Evolutionary conservation across 1,140 invertebrate species (phyloP).

Genomic region (Drosophila pectinifera): DNA sequence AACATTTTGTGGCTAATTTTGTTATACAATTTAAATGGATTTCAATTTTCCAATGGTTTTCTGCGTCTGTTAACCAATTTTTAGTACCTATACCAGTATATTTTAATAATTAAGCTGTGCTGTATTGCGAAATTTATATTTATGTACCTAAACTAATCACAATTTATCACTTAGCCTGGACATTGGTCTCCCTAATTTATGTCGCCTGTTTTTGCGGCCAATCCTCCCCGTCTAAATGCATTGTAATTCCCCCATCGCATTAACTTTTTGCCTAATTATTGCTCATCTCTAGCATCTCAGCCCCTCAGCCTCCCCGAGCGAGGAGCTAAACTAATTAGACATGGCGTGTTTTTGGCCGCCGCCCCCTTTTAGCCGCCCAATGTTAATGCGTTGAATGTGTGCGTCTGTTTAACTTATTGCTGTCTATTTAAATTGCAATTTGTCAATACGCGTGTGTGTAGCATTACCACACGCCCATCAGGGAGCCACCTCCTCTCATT

Average conservation of each 20-base stretch:
- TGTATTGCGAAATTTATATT: neutral
- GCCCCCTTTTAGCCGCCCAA: slow-evolving; percentile 7
- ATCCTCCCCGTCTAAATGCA: slow-evolving; percentile 7
- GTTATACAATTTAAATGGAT: neutral
- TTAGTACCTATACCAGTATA: neutral
- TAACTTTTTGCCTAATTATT: slow-evolving; percentile 43
- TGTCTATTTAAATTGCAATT: slow-evolving; percentile 83
- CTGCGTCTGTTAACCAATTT: too few species aligned
- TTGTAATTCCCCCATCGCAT: slow-evolving; percentile 41
- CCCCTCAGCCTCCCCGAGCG: slow-evolving; percentile 15
- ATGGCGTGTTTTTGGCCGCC: slow-evolving; percentile 68
- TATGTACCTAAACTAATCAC: slow-evolving; percentile 13
- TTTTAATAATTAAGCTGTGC: neutral
- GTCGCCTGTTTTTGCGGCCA: slow-evolving; percentile 11
- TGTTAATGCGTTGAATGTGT: slow-evolving; percentile 25
- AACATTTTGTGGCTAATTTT: neutral
- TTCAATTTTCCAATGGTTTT: neutral
- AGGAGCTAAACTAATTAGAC: slow-evolving; percentile 72
- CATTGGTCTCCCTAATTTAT: slow-evolving; percentile 28
- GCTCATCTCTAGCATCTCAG: slow-evolving; percentile 57
- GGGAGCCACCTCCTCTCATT: neutral
- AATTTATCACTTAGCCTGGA: slow-evolving; percentile 25
- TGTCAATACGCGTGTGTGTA: slow-evolving; percentile 70
- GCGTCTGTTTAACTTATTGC: slow-evolving; percentile 80
- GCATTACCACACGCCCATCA: slow-evolving; percentile 40